These are phyloP conservation scores for Siphamia tubifer DNA, from an alignment of 2,113 vertebrate genomes.

Conservation along the genomic window DNA sequence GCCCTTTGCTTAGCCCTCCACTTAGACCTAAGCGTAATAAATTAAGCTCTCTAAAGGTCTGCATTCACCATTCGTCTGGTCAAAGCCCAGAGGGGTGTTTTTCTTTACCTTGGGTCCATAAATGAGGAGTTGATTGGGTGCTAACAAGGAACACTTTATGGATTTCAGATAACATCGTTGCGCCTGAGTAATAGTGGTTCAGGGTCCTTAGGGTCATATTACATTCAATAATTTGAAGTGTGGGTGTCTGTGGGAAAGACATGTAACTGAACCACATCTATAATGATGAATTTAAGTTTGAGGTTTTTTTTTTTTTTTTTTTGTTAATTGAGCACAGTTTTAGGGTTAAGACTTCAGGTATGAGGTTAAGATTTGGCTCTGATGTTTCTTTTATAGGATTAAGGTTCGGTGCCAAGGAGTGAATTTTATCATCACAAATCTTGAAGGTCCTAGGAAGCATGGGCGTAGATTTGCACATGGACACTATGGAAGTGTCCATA, in stretches of 20 bases:
- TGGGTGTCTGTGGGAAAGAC: neutral
- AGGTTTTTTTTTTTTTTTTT: neutral
- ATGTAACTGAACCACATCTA: no score
- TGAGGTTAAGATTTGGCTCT: neutral
- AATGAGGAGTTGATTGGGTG: conserved; percentile 55
- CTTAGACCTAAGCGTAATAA: conserved; percentile 21
- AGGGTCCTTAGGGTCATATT: conserved; percentile 30
- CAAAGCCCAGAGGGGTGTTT: conserved; percentile 20
- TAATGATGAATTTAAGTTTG: no score
- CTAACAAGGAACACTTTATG: conserved; percentile 57
- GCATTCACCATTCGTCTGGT: conserved; percentile 33
- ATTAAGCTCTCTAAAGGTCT: conserved; percentile 42
- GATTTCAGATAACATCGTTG: conserved; percentile 46
- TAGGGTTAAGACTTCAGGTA: neutral
- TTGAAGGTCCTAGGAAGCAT: no score
- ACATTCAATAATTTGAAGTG: conserved; percentile 41
- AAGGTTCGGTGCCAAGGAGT: neutral
- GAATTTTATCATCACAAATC: neutral
- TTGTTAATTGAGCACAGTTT: neutral
- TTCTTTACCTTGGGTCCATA: conserved; percentile 21
- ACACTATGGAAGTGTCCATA: no score
- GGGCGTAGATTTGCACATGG: no score
- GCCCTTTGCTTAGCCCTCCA: conserved; percentile 14
- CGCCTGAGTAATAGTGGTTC: conserved; percentile 16
- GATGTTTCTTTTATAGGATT: no score